phyloP scores from a whole-genome alignment of 1,140 invertebrate genomes.

The Sogatella furcifera region DNA sequence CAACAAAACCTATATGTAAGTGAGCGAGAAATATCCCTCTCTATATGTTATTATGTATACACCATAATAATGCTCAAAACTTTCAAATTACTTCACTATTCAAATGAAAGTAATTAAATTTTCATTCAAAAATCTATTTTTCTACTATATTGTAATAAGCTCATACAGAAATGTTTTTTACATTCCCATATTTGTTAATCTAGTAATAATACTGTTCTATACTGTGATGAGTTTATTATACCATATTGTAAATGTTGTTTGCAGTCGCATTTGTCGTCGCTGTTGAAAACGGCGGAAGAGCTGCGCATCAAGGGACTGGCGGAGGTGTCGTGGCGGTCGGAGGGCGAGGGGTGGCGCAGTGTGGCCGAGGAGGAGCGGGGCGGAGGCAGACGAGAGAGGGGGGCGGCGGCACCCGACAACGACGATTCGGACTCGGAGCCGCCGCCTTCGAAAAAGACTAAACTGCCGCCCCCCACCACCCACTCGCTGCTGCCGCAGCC shows the following conservation, averaged over 20 bases:
- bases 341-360: slow-evolving; percentile 25
- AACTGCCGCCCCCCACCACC: slow-evolving; percentile 27
- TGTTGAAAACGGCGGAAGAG: slow-evolving; percentile 84
- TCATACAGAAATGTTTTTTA: too few relatives aligned
- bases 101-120: too few relatives aligned
- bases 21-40: too few relatives aligned
- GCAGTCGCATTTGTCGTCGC: slow-evolving; percentile 67
- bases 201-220: too few relatives aligned
- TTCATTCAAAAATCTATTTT: too few relatives aligned
- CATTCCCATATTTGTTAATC: too few relatives aligned
- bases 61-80: too few relatives aligned
- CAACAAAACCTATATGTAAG: too few relatives aligned
- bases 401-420: slow-evolving; percentile 17
- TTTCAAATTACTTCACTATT: too few relatives aligned
- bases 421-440: slow-evolving; percentile 32
- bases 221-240: too few relatives aligned
- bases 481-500: slow-evolving; percentile 32
- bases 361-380: slow-evolving; percentile 13
- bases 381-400: neutral
- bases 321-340: slow-evolving; percentile 62
- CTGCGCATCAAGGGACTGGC: slow-evolving; percentile 83
- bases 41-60: too few relatives aligned
- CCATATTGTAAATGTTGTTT: slow-evolving; percentile 19
- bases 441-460: slow-evolving; percentile 30
- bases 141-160: too few relatives aligned